These are phyloP conservation scores for Molossus alvarezi DNA, from an alignment of 2,797 vertebrate species.

Conservation along the genomic window DNA sequence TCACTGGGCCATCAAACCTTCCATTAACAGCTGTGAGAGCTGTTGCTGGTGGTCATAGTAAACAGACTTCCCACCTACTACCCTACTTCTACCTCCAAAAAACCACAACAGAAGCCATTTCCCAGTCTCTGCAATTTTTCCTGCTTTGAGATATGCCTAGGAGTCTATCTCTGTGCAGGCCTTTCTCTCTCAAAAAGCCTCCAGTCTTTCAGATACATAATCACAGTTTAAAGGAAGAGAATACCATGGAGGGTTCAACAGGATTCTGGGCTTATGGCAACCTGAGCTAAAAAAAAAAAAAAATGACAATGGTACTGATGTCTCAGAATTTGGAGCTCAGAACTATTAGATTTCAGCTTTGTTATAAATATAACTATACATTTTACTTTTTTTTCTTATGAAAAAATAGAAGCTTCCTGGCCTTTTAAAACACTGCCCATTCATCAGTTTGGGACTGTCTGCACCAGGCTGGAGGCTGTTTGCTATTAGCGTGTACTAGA, in stretches of 20 bases:
- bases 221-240: not conserved
- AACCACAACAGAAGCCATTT: not conserved
- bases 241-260: not conserved
- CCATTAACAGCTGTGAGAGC: not conserved
- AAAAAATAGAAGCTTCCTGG: not conserved
- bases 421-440: not conserved
- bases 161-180: not conserved
- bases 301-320: not conserved
- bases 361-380: no score
- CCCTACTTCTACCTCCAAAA: not conserved
- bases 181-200: not conserved
- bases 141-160: not conserved
- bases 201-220: not conserved
- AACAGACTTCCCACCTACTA: not conserved
- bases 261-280: not conserved
- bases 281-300: not conserved
- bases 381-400: not conserved
- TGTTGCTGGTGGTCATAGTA: not conserved
- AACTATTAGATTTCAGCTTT: not conserved
- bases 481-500: not conserved
- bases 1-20: not conserved
- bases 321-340: not conserved
- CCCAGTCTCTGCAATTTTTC: not conserved
- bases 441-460: not conserved
- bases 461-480: not conserved